Percentiles rank a stretch among this genome's conserved stretches.
These are phyloP conservation scores for Lobophora halterata DNA, from an alignment of 2,888 invertebrate genomes.

Conservation along the genomic window DNA sequence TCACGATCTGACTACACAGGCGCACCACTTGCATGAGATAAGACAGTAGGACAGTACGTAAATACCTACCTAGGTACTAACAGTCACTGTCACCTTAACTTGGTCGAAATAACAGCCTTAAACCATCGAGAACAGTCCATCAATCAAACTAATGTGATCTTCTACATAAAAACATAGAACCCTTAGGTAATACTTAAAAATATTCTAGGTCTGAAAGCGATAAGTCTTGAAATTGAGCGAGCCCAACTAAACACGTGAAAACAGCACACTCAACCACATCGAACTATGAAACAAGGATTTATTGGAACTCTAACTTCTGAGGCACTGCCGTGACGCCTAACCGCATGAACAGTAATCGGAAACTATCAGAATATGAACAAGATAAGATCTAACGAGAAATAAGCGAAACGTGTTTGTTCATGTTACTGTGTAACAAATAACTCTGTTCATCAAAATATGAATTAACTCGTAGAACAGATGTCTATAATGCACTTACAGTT, in stretches of 20 bases:
- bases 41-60: constrained; percentile 36
- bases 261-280: constrained; percentile 67
- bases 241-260: constrained; percentile 72
- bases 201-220: constrained; percentile 70
- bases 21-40: constrained; percentile 75
- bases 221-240: constrained; percentile 80
- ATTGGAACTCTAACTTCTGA: constrained; percentile 37
- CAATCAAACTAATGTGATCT: constrained; percentile 70
- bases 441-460: constrained; percentile 60
- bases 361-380: constrained; percentile 36
- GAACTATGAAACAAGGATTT: constrained; percentile 39
- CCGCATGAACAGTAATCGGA: constrained; percentile 42
- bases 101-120: constrained; percentile 72
- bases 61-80: constrained; percentile 45
- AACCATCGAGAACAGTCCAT: constrained; percentile 67
- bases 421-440: constrained; percentile 60
- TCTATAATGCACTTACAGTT: constrained; percentile 63
- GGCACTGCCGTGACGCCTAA: constrained; percentile 52
- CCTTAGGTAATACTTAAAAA: constrained; percentile 72
- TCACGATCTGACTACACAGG: constrained; percentile 73
- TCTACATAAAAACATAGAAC: constrained; percentile 68
- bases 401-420: constrained; percentile 71
- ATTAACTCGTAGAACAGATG: constrained; percentile 63
- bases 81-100: constrained; percentile 60
- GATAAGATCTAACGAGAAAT: constrained; percentile 38